A percentile compares a stretch with the other conserved stretches of the same genome.
These are phyloP conservation scores for Orthosia gothica DNA, from an alignment of 2,888 invertebrate genomes.

Conservation along the genomic window DNA sequence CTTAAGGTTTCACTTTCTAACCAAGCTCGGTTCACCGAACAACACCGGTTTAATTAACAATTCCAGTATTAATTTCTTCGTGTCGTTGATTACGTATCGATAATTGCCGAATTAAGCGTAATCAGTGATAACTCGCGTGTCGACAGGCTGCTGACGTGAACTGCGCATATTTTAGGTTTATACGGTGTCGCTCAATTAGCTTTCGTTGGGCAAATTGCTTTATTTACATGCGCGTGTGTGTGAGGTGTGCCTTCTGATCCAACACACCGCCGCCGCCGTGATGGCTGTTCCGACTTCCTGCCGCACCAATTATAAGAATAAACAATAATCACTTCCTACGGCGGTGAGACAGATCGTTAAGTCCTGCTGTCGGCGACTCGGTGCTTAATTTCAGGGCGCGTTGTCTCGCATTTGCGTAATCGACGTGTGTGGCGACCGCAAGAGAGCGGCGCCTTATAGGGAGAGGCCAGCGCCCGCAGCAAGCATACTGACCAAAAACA, in stretches of 20 bases:
- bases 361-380: slow-evolving; percentile 75
- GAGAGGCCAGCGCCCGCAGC: slow-evolving; percentile 69
- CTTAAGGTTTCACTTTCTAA: slow-evolving; percentile 52
- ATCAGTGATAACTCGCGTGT: slow-evolving; percentile 57
- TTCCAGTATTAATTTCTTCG: slow-evolving; percentile 40
- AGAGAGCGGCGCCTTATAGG: slow-evolving; percentile 77
- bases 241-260: slow-evolving; percentile 72
- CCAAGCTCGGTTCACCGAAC: slow-evolving; percentile 38
- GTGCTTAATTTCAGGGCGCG: slow-evolving; percentile 84
- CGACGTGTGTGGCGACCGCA: slow-evolving; percentile 83
- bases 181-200: slow-evolving; percentile 74
- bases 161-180: slow-evolving; percentile 70
- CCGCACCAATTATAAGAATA: slow-evolving; percentile 88
- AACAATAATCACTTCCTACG: slow-evolving; percentile 90
- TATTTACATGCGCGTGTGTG: slow-evolving; percentile 82
- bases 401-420: slow-evolving; percentile 83
- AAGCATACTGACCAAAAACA: slow-evolving; percentile 48
- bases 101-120: slow-evolving; percentile 70
- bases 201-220: slow-evolving; percentile 81
- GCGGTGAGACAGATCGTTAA: slow-evolving; percentile 81
- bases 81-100: slow-evolving; percentile 56
- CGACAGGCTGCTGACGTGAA: slow-evolving; percentile 67
- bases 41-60: slow-evolving; percentile 36
- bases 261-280: slow-evolving; percentile 46
- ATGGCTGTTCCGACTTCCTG: slow-evolving; percentile 83